These are phyloP conservation scores for Cardinalis cardinalis DNA, from an alignment of 2,113 vertebrate species.

Conservation along the genomic window DNA sequence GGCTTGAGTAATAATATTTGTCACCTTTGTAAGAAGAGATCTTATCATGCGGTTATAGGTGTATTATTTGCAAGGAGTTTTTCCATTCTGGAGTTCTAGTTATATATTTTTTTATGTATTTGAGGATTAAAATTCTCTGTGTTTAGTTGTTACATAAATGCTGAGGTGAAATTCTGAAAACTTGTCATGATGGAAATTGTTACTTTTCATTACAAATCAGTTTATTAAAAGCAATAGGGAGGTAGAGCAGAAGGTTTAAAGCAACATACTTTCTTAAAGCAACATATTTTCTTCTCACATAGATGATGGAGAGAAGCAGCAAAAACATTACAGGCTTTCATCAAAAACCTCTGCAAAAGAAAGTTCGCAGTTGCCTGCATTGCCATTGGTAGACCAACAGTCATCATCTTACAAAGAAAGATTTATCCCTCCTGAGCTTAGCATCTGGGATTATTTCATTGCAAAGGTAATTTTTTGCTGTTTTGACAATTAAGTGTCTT, in stretches of 20 bases:
- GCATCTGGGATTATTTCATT: slow-evolving; percentile 98
- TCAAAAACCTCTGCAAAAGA: slow-evolving; percentile 81
- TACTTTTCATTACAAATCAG: background rate
- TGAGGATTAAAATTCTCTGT: background rate
- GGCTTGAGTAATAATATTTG: background rate
- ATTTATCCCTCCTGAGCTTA: slow-evolving; percentile 93
- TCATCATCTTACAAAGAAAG: slow-evolving; percentile 79
- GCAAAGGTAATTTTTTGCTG: slow-evolving; percentile 81
- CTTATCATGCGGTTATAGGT: background rate
- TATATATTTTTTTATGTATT: background rate
- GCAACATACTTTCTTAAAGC: background rate
- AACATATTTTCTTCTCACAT: slow-evolving; percentile 52
- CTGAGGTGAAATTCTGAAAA: background rate
- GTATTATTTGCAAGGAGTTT: background rate
- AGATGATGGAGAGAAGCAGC: slow-evolving; percentile 79
- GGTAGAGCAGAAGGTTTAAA: background rate
- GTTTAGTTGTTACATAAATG: background rate
- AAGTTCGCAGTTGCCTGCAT: slow-evolving; percentile 49
- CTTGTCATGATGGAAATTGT: background rate
- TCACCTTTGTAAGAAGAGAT: background rate
- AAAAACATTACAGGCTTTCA: slow-evolving; percentile 73
- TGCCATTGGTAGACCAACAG: slow-evolving; percentile 74
- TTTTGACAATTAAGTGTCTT: background rate
- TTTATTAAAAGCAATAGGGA: background rate
- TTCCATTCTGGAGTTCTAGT: background rate